These are phyloP conservation scores for Neodiprion pinetum DNA, from an alignment of 1,140 invertebrate species.

Conservation along the genomic window DNA sequence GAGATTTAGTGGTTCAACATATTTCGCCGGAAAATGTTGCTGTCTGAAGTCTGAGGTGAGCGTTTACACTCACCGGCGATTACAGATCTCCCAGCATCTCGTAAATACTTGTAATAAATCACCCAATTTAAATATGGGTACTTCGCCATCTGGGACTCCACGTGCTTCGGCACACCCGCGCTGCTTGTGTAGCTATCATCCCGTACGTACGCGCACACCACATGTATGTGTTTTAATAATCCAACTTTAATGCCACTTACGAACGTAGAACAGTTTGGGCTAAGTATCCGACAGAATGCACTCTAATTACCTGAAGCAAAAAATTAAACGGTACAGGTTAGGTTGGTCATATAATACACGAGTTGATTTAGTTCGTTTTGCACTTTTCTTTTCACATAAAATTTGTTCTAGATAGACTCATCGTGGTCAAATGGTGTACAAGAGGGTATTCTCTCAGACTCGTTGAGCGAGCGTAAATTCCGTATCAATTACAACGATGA, in stretches of 20 bases:
- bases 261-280: background rate
- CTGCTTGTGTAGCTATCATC: background rate
- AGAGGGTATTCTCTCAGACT: too few species aligned
- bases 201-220: background rate
- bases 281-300: background rate
- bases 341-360: background rate
- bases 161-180: background rate
- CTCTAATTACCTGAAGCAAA: slow-evolving; percentile 4
- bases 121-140: background rate
- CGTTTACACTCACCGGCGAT: background rate
- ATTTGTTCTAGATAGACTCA: too few species aligned
- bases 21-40: background rate
- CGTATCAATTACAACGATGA: too few species aligned
- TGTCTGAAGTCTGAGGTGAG: background rate
- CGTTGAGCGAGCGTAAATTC: too few species aligned
- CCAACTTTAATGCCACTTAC: background rate
- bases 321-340: slow-evolving; percentile 6
- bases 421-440: too few species aligned
- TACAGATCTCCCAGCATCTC: background rate
- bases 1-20: background rate
- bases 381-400: too few species aligned
- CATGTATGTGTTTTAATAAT: background rate
- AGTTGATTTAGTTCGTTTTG: too few species aligned
- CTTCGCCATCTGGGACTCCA: background rate
- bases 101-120: background rate